A percentile compares a stretch with the other conserved stretches of the same genome.
phyloP scores from a whole-genome alignment of 2,797 vertebrate genomes.

The Parauchenoglanis punctatus region DNA sequence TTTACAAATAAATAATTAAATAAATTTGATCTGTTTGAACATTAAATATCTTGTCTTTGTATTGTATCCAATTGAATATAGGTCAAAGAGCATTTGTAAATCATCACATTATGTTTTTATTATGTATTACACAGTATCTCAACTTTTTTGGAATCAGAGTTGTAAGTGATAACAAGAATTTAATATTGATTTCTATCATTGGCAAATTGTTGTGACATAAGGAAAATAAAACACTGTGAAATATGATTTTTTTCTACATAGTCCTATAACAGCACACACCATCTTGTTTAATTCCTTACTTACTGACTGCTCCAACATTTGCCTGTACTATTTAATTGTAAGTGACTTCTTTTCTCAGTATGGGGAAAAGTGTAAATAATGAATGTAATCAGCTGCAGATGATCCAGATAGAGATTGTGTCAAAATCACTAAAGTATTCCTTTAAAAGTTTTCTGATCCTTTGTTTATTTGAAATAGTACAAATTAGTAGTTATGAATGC shows the following conservation, averaged over 20 bases:
- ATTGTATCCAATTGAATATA: too few species aligned
- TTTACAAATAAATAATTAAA: too few species aligned
- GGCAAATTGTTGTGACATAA: background rate
- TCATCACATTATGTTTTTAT: too few species aligned
- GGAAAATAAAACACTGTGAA: background rate
- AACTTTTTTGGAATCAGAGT: too few species aligned
- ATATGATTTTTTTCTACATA: background rate
- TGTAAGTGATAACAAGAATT: background rate
- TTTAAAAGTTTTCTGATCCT: background rate
- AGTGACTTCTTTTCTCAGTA: background rate
- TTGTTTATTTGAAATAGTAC: conserved; percentile 1
- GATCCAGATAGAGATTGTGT: too few species aligned
- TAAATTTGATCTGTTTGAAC: too few species aligned
- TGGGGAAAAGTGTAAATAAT: conserved; percentile 12
- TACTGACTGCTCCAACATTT: background rate
- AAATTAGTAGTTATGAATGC: background rate
- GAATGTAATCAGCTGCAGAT: background rate
- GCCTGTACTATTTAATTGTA: background rate
- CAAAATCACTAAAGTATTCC: background rate
- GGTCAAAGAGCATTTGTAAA: too few species aligned
- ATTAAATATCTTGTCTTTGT: too few species aligned
- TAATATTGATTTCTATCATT: background rate
- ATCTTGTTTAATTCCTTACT: background rate
- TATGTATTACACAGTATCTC: too few species aligned
- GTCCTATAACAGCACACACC: background rate